These are phyloP conservation scores for Urocolius indicus DNA, from an alignment of 2,113 vertebrate species.

Conservation along the genomic window DNA sequence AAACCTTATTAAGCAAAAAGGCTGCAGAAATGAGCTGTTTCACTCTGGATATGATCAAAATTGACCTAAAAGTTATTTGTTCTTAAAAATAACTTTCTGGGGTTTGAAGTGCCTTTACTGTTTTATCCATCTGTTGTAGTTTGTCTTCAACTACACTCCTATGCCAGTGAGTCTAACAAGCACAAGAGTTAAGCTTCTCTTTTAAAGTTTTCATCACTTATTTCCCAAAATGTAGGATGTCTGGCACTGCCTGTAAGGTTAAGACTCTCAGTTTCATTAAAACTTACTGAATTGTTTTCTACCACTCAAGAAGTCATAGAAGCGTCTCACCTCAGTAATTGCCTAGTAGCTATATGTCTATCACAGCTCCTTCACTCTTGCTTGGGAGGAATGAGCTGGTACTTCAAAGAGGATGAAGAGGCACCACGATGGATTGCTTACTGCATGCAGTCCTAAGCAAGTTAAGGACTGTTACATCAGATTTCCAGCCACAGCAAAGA, in stretches of 20 bases:
- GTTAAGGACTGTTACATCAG: neutral
- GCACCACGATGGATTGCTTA: neutral
- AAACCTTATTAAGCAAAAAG: neutral
- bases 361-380: neutral
- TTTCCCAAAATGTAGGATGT: neutral
- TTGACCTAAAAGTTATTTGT: neutral
- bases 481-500: neutral
- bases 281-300: neutral
- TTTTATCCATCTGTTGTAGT: neutral
- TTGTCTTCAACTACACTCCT: neutral
- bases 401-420: neutral
- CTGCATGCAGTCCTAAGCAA: neutral
- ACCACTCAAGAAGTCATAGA: neutral
- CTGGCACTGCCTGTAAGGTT: neutral
- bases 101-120: neutral
- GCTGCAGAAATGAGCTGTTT: neutral
- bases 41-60: neutral
- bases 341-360: neutral
- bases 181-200: neutral
- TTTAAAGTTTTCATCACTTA: neutral
- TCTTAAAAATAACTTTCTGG: neutral
- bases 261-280: neutral
- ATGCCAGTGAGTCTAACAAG: neutral
- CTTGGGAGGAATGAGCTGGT: neutral
- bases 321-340: rapidly evolving